Conservation (phyloP, 2,113 vertebrate species). For the Nasalis larvatus region DNA sequence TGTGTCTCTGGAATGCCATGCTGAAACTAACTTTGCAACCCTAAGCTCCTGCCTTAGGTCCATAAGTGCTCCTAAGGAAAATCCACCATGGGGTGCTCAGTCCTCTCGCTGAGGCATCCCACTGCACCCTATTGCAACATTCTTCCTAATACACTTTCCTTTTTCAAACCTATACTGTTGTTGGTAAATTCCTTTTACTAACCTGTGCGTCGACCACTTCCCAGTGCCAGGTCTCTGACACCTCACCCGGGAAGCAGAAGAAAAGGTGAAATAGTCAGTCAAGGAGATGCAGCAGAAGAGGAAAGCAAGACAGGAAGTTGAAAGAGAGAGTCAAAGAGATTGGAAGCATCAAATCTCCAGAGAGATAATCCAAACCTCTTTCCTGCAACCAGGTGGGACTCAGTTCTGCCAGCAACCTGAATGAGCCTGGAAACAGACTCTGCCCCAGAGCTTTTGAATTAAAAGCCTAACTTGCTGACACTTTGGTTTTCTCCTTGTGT, state of each 20-base stretch:
- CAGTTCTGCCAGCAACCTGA: not conserved
- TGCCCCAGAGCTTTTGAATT: not conserved
- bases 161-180: too few relatives aligned
- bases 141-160: too few relatives aligned
- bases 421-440: not conserved
- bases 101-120: too few relatives aligned
- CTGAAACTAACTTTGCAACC: too few relatives aligned
- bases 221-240: too few relatives aligned
- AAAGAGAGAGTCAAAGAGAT: not conserved
- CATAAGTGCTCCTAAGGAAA: too few relatives aligned
- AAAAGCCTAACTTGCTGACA: not conserved
- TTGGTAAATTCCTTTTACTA: too few relatives aligned
- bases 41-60: too few relatives aligned
- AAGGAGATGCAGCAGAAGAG: not conserved
- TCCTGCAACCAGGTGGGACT: not conserved
- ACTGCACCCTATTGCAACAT: too few relatives aligned
- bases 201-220: too few relatives aligned
- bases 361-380: not conserved
- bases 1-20: too few relatives aligned
- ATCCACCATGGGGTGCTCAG: too few relatives aligned
- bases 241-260: not conserved
- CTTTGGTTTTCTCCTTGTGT: not conserved
- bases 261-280: not conserved
- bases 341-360: not conserved
- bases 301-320: not conserved